A percentile compares a stretch with the other conserved stretches of the same genome.
Evolutionary conservation across 2,888 invertebrate genomes (phyloP).

Genomic region (Drosophila aldrichi): DNA sequence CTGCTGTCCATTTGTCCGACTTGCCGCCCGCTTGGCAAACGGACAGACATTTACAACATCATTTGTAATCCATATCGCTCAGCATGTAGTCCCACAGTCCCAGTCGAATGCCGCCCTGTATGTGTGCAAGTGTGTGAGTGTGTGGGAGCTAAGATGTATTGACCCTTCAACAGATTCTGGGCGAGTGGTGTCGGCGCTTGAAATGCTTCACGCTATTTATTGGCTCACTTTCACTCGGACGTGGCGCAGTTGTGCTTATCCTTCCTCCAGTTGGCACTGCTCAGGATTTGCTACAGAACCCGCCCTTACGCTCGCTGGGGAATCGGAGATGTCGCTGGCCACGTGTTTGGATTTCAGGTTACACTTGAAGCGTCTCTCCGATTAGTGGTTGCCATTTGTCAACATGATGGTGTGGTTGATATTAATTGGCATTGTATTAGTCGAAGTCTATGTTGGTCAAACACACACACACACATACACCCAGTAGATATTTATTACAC

Average conservation of each 20-base stretch:
- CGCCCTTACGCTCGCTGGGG: slow-evolving; percentile 58
- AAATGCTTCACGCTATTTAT: slow-evolving; percentile 79
- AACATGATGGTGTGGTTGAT: slow-evolving; percentile 64
- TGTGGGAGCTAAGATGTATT: slow-evolving; percentile 75
- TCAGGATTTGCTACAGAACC: slow-evolving; percentile 29
- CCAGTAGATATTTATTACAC: slow-evolving; percentile 1
- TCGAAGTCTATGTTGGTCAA: slow-evolving; percentile 49
- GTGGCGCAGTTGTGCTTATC: slow-evolving; percentile 6
- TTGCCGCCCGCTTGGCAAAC: slow-evolving; percentile 37
- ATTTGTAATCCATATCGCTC: slow-evolving; percentile 82
- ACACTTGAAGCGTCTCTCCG: slow-evolving; percentile 54
- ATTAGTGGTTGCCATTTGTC: slow-evolving; percentile 80
- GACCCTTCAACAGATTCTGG: slow-evolving; percentile 75
- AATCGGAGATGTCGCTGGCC: slow-evolving; percentile 58
- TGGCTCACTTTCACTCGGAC: slow-evolving; percentile 77
- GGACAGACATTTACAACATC: slow-evolving; percentile 79
- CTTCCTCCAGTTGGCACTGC: slow-evolving; percentile 7
- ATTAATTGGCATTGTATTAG: slow-evolving; percentile 75
- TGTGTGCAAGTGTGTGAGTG: slow-evolving; percentile 27
- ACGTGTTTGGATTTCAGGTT: slow-evolving; percentile 74
- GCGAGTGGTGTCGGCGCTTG: slow-evolving; percentile 57
- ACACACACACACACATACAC: neutral
- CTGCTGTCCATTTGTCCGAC: slow-evolving; percentile 20
- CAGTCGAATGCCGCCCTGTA: slow-evolving; percentile 14
- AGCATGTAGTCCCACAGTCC: slow-evolving; percentile 74